These are phyloP conservation scores for Nothocercus nigrocapillus DNA, from an alignment of 2,113 vertebrate species.

Conservation along the genomic window DNA sequence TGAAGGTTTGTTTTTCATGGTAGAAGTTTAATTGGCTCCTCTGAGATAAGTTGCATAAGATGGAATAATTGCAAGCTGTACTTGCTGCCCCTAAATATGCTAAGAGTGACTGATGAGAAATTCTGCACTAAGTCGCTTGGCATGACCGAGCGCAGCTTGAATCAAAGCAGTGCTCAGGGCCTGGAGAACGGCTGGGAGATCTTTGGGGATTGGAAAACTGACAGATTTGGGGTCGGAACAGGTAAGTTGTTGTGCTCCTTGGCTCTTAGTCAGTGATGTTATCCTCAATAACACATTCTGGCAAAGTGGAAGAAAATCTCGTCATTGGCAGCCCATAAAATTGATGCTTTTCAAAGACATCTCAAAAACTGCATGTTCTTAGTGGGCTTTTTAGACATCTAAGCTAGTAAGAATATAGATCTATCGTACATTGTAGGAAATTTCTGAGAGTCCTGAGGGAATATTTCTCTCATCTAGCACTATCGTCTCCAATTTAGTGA, in stretches of 20 bases:
- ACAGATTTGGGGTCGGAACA: background rate
- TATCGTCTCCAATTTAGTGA: background rate
- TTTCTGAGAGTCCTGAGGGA: background rate
- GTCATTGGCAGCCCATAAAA: background rate
- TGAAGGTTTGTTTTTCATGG: background rate
- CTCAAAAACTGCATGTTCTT: background rate
- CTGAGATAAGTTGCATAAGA: background rate
- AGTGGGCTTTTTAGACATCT: background rate
- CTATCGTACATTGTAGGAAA: background rate
- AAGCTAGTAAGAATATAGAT: background rate
- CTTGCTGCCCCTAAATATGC: background rate
- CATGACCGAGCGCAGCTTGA: background rate
- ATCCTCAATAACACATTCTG: background rate
- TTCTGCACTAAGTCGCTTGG: background rate
- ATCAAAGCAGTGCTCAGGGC: rapidly evolving
- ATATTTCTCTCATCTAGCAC: background rate
- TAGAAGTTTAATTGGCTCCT: constrained; percentile 8
- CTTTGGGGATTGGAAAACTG: background rate
- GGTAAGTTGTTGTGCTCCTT: background rate
- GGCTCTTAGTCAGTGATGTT: background rate
- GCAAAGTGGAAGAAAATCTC: background rate
- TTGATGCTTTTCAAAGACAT: background rate
- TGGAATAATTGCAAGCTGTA: background rate
- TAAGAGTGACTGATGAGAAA: background rate
- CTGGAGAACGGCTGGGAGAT: background rate